Conservation (phyloP, 2,888 invertebrate genomes). For the Zonitis immaculata region DNA sequence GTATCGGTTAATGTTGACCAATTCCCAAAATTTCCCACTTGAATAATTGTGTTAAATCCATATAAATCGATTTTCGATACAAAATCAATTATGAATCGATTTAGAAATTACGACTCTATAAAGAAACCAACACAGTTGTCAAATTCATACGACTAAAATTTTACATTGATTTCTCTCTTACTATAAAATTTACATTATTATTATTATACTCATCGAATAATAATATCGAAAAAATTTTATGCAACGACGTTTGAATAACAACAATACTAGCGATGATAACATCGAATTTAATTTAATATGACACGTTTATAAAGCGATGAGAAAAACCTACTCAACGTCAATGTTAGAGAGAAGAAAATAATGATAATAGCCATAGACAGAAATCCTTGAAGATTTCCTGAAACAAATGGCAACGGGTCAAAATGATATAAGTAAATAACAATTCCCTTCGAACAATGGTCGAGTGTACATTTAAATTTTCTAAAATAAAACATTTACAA, state of each 20-base stretch:
- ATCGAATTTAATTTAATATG: not conserved
- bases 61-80: too few relatives aligned
- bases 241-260: not conserved
- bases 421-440: not conserved
- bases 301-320: not conserved
- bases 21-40: too few relatives aligned
- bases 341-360: not conserved
- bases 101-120: too few relatives aligned
- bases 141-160: too few relatives aligned
- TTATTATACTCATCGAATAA: not conserved
- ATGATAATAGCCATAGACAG: not conserved
- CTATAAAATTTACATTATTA: too few relatives aligned
- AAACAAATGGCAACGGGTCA: not conserved
- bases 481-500: not conserved
- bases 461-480: not conserved
- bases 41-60: too few relatives aligned
- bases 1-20: too few relatives aligned
- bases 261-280: not conserved
- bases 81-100: too few relatives aligned
- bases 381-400: not conserved
- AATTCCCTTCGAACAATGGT: not conserved
- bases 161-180: too few relatives aligned
- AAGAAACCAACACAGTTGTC: not conserved
- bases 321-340: not conserved
- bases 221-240: too few relatives aligned